Percentiles rank a stretch among this genome's conserved stretches.
These are phyloP conservation scores for Hecatera dysodea DNA, from an alignment of 2,888 invertebrate species.

Conservation along the genomic window DNA sequence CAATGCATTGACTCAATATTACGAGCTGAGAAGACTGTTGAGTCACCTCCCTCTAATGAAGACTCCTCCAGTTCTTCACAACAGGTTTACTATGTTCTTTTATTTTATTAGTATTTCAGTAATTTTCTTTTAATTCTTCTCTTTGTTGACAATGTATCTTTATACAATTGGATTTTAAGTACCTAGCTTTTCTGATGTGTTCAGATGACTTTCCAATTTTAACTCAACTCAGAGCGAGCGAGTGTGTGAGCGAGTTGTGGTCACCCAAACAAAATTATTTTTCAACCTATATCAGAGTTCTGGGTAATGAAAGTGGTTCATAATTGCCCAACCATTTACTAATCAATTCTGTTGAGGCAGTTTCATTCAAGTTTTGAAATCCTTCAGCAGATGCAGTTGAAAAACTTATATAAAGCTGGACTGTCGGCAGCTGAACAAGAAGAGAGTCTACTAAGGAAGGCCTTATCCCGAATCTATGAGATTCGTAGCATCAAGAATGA, in stretches of 20 bases:
- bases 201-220: no score
- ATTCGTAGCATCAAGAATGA: slow-evolving; percentile 97
- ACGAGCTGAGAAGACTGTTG: slow-evolving; percentile 92
- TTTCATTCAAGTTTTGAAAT: background rate
- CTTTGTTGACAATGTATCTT: no score
- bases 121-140: no score
- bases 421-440: slow-evolving; percentile 96
- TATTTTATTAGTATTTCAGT: background rate
- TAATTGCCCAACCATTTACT: no score
- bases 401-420: slow-evolving; percentile 94
- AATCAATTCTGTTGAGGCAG: background rate
- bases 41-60: slow-evolving; percentile 82
- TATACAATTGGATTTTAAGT: no score
- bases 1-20: slow-evolving; percentile 94
- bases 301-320: no score
- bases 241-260: no score
- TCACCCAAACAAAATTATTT: no score
- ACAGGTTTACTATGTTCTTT: slow-evolving; percentile 72
- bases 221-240: no score
- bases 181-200: no score
- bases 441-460: slow-evolving; percentile 95
- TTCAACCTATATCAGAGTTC: no score
- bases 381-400: slow-evolving; percentile 91
- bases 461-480: slow-evolving; percentile 96
- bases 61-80: slow-evolving; percentile 86